Conservation (phyloP, 2,797 vertebrate genomes). For the Erpetoichthys calabaricus region DNA sequence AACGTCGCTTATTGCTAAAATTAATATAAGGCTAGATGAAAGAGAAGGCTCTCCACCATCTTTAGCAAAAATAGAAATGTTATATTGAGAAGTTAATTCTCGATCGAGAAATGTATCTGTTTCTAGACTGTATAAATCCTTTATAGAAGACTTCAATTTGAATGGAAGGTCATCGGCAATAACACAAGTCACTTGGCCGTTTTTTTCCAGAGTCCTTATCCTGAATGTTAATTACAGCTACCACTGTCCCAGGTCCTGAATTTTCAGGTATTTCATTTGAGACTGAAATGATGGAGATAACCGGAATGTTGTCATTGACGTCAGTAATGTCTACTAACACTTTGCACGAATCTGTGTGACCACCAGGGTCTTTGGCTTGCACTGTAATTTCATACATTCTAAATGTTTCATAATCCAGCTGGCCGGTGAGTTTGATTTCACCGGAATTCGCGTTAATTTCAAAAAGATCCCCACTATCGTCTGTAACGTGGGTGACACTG, state of each 20-base stretch:
- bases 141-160: too few species aligned
- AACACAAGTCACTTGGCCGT: too few species aligned
- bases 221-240: slow-evolving; percentile 28
- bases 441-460: slow-evolving; percentile 1
- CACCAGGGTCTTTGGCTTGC: slow-evolving; percentile 29
- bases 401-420: slow-evolving; percentile 29
- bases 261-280: slow-evolving; percentile 24
- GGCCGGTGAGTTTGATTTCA: not conserved
- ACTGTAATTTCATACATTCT: slow-evolving; percentile 26
- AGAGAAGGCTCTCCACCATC: slow-evolving; percentile 17
- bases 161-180: too few species aligned
- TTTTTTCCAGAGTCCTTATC: slow-evolving; percentile 28
- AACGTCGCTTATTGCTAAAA: slow-evolving; percentile 10
- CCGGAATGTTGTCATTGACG: slow-evolving; percentile 31
- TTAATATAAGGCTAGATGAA: slow-evolving; percentile 16
- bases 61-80: slow-evolving; percentile 16
- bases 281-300: slow-evolving; percentile 26
- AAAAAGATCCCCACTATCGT: not conserved
- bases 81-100: too few species aligned
- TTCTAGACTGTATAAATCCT: too few species aligned
- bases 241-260: slow-evolving; percentile 15
- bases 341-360: slow-evolving; percentile 24
- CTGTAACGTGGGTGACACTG: slow-evolving; percentile 17
- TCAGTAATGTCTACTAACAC: slow-evolving; percentile 28
- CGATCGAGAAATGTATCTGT: too few species aligned